A percentile compares a stretch with the other conserved stretches of the same genome.
These are phyloP conservation scores for Perizoma affinitatum DNA, from an alignment of 2,888 invertebrate species.

Conservation along the genomic window DNA sequence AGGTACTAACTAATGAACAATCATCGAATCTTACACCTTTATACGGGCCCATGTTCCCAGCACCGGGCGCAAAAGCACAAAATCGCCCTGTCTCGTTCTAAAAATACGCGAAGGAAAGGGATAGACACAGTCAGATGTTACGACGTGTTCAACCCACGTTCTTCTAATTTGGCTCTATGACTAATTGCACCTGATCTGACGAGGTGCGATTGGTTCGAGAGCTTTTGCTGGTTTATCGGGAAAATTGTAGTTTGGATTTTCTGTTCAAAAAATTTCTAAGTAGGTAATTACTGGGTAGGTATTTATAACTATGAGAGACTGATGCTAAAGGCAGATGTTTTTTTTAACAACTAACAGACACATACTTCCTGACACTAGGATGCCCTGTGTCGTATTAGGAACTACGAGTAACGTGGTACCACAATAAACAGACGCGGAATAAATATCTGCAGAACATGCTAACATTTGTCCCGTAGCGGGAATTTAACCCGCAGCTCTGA, in stretches of 20 bases:
- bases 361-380: too few species aligned
- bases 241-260: background rate
- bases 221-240: conserved; percentile 1
- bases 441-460: too few species aligned
- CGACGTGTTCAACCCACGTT: conserved; percentile 44
- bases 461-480: too few species aligned
- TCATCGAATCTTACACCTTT: conserved; percentile 39
- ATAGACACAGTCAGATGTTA: conserved; percentile 28
- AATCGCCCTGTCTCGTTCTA: conserved; percentile 37
- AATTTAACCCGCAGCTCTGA: too few species aligned
- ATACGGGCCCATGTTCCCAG: conserved; percentile 46
- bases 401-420: too few species aligned
- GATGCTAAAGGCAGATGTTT: too few species aligned
- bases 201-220: conserved; percentile 35
- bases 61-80: conserved; percentile 48
- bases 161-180: conserved; percentile 48
- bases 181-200: conserved; percentile 50
- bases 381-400: too few species aligned
- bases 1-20: conserved; percentile 23
- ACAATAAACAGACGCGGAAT: too few species aligned
- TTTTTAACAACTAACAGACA: too few species aligned
- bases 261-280: too few species aligned
- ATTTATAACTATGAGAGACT: too few species aligned
- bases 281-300: too few species aligned
- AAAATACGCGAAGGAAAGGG: conserved; percentile 36